phyloP scores from a whole-genome alignment of 2,888 invertebrate genomes.

The Campoplex nolae region DNA sequence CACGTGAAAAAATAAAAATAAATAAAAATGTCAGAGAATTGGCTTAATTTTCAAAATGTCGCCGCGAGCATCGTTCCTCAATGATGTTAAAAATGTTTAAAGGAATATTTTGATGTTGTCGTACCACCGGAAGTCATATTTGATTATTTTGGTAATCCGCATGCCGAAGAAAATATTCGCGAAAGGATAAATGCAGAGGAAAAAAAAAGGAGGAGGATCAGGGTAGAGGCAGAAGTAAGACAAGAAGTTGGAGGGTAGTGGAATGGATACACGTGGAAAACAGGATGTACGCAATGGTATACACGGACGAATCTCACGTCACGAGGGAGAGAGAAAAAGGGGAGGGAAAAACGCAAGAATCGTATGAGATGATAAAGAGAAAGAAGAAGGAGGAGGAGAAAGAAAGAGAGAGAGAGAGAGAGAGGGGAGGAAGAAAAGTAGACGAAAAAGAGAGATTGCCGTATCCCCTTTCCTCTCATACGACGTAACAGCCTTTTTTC shows the following conservation, averaged over 20 bases:
- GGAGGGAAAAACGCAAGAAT: slow-evolving; percentile 17
- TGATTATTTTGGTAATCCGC: neutral
- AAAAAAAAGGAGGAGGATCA: neutral
- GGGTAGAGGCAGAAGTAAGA: neutral
- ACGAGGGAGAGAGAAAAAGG: slow-evolving; percentile 30
- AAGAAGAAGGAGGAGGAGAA: slow-evolving; percentile 7
- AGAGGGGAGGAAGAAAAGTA: slow-evolving; percentile 17
- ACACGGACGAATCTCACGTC: slow-evolving; percentile 50
- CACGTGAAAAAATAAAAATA: neutral
- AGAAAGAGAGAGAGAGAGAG: neutral
- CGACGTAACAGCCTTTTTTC: slow-evolving; percentile 64
- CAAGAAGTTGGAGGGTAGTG: neutral
- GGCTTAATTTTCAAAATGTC: neutral
- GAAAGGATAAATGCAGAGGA: neutral
- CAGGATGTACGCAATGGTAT: slow-evolving; percentile 17
- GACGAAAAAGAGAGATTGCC: slow-evolving; percentile 55
- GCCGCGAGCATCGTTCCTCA: neutral
- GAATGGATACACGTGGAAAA: slow-evolving; percentile 15
- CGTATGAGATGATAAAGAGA: slow-evolving; percentile 14
- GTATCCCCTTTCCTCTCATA: slow-evolving; percentile 22
- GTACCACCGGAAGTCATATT: neutral
- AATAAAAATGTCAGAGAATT: too few species aligned
- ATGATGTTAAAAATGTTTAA: neutral
- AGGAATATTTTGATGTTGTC: neutral
- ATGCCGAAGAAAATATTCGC: neutral